phyloP scores from a whole-genome alignment of 2,888 invertebrate species.

The Eupithecia inturbata region DNA sequence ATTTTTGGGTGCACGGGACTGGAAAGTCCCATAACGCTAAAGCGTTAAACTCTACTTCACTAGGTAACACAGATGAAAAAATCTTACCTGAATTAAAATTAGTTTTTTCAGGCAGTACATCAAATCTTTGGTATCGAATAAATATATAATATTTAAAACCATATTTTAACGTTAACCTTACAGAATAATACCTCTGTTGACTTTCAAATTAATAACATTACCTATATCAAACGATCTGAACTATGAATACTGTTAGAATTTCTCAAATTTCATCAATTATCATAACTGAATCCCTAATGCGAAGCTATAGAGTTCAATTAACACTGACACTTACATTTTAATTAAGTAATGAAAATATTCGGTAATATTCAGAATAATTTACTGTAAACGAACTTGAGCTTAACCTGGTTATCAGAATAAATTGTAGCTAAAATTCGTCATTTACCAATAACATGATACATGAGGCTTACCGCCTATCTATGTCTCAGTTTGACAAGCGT shows the following conservation, averaged over 20 bases:
- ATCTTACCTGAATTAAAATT: neutral
- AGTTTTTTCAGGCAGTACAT: neutral
- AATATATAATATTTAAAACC: neutral
- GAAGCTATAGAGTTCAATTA: slow-evolving; percentile 8
- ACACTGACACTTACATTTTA: slow-evolving; percentile 6
- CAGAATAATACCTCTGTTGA: neutral
- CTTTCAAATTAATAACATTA: neutral
- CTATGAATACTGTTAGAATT: neutral
- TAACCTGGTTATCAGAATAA: neutral
- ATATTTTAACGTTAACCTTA: neutral
- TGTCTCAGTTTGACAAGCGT: too few relatives aligned
- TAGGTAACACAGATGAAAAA: neutral
- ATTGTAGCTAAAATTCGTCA: neutral
- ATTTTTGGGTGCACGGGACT: slow-evolving; percentile 2
- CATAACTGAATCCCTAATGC: slow-evolving; percentile 10
- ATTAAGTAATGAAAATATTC: slow-evolving; percentile 12
- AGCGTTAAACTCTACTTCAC: neutral
- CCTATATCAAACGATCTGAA: neutral
- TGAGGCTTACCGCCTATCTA: neutral
- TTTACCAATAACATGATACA: neutral
- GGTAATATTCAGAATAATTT: slow-evolving; percentile 11
- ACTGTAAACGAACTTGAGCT: slow-evolving; percentile 9
- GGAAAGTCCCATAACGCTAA: neutral
- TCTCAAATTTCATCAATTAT: slow-evolving; percentile 8
- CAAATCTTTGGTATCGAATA: neutral